A percentile compares a stretch with the other conserved stretches of the same genome.
Conservation (phyloP, 2,888 invertebrate species). For the Geophilus truncorum region DNA sequence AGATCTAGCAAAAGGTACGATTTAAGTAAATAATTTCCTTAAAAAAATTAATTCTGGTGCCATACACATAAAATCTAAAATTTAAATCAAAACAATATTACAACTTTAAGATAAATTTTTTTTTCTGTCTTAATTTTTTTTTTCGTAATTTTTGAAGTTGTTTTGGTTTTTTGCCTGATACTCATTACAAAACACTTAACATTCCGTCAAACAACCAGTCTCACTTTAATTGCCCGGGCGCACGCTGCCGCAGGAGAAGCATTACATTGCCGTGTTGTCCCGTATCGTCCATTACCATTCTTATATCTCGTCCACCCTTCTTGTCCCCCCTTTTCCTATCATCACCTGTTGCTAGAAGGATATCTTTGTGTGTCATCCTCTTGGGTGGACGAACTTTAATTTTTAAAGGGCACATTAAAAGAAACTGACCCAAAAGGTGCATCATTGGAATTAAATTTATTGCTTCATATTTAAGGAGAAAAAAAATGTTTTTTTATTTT, state of each 20-base stretch:
- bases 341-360: background rate
- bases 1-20: background rate
- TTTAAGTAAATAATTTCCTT: background rate
- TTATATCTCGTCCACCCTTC: background rate
- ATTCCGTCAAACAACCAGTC: background rate
- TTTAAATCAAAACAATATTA: background rate
- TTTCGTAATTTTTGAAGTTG: background rate
- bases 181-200: background rate
- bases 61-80: background rate
- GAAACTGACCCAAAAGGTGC: too few relatives aligned
- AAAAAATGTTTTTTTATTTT: too few relatives aligned
- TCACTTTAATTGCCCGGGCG: background rate
- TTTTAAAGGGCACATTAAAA: too few relatives aligned
- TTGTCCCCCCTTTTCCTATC: background rate
- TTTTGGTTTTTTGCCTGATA: background rate
- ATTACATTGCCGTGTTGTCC: background rate
- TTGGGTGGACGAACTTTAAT: background rate
- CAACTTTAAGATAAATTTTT: background rate
- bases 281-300: background rate
- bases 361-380: too few relatives aligned
- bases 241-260: background rate
- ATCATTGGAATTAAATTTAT: too few relatives aligned
- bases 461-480: too few relatives aligned
- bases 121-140: background rate
- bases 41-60: background rate